A percentile compares a stretch with the other conserved stretches of the same genome.
These are phyloP conservation scores for Alligator sinensis DNA, from an alignment of 2,113 vertebrate genomes.

Conservation along the genomic window DNA sequence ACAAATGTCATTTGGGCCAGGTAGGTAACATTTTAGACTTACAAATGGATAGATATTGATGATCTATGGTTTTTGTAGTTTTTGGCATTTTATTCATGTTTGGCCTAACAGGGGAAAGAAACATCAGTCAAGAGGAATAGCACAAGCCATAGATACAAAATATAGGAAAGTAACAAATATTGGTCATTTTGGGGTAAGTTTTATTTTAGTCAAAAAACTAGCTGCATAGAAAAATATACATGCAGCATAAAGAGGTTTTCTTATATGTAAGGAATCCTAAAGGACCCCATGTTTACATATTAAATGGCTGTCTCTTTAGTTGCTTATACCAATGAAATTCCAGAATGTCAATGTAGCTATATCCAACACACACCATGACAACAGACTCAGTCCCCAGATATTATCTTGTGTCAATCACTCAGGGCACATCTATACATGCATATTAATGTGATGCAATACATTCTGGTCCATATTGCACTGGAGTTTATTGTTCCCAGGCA, in stretches of 20 bases:
- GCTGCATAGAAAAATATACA: rapidly evolving
- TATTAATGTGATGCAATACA: no score
- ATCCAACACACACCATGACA: neutral
- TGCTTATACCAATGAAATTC: neutral
- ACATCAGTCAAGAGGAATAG: rapidly evolving
- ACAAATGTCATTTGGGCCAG: neutral
- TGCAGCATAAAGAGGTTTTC: no score
- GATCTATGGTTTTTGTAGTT: neutral
- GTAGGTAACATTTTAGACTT: neutral
- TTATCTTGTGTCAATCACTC: no score
- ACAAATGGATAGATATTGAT: neutral
- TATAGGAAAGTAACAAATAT: rapidly evolving
- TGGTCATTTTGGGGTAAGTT: rapidly evolving
- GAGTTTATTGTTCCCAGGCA: no score
- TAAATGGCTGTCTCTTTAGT: neutral
- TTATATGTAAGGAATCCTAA: no score
- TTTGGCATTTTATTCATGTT: neutral
- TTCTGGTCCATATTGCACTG: no score
- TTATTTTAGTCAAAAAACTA: neutral
- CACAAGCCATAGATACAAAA: neutral
- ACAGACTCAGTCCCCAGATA: neutral
- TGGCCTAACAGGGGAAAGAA: neutral
- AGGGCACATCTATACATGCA: no score
- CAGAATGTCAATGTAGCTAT: neutral
- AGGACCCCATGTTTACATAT: neutral